phyloP scores from a whole-genome alignment of 2,797 vertebrate species.

The Cyclura pinguis region DNA sequence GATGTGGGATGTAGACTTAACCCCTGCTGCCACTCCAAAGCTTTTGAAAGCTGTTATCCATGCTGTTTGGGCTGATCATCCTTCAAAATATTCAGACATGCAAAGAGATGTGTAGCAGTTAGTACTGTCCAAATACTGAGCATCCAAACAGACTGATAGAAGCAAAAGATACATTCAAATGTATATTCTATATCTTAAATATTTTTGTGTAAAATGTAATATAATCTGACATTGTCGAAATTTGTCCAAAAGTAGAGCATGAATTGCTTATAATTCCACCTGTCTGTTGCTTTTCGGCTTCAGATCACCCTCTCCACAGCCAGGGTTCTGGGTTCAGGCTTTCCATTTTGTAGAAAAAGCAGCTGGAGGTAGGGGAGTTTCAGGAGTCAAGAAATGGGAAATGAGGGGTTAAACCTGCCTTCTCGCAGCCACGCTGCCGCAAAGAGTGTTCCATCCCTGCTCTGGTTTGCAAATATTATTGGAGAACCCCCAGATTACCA shows the following conservation, averaged over 20 bases:
- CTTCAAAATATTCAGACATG: neutral
- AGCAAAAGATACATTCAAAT: no score
- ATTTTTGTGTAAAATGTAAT: slow-evolving; percentile 59
- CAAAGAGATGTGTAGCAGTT: neutral
- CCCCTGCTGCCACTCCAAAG: neutral
- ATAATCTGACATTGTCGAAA: neutral
- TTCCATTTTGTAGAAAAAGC: neutral
- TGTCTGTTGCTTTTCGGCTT: no score
- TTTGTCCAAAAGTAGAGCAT: no score
- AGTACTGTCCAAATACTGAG: neutral
- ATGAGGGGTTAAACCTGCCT: neutral
- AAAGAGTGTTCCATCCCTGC: neutral
- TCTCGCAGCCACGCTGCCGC: no score
- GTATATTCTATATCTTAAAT: slow-evolving; percentile 41
- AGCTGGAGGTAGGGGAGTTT: neutral
- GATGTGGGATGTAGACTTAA: neutral
- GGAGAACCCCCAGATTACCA: neutral
- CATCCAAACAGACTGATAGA: no score
- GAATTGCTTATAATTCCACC: no score
- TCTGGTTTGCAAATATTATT: neutral
- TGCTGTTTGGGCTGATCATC: neutral
- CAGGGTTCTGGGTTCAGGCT: neutral
- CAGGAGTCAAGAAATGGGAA: neutral
- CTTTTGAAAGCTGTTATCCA: no score
- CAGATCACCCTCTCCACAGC: neutral